These are phyloP conservation scores for Pavo muticus DNA, from an alignment of 2,113 vertebrate species.

Conservation along the genomic window DNA sequence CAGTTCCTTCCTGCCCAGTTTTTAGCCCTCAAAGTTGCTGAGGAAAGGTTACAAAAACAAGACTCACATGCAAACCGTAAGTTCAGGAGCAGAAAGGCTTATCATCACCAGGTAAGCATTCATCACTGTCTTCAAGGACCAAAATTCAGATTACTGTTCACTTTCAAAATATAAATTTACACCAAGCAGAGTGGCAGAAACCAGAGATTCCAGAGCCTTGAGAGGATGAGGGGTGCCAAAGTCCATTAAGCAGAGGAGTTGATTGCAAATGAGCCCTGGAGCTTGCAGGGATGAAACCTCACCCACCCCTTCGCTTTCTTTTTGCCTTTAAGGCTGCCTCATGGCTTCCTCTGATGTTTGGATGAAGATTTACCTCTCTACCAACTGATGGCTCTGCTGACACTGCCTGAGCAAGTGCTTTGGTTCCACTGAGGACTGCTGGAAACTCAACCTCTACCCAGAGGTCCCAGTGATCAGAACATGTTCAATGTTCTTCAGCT, in stretches of 20 bases:
- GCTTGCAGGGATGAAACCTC: neutral
- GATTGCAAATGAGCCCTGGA: neutral
- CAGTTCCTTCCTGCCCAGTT: neutral
- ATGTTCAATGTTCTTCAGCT: neutral
- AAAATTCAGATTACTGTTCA: neutral
- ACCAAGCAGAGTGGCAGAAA: neutral
- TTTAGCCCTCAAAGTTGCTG: neutral
- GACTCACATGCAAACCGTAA: rapidly evolving
- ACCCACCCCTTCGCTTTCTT: neutral
- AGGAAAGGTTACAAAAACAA: neutral
- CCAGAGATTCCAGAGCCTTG: neutral
- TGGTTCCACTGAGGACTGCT: neutral
- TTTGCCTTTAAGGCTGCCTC: neutral
- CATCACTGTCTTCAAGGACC: neutral
- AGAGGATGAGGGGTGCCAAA: neutral
- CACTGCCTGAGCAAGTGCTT: neutral
- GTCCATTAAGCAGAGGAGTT: neutral
- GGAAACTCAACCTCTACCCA: neutral
- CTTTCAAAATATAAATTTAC: neutral
- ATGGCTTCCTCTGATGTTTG: neutral
- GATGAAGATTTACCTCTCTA: conserved; percentile 16
- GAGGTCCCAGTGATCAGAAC: neutral
- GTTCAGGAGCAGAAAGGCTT: neutral
- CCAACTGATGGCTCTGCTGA: neutral
- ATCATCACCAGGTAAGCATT: neutral